phyloP scores from a whole-genome alignment of 2,888 invertebrate species.

The Dorcus hopei region DNA sequence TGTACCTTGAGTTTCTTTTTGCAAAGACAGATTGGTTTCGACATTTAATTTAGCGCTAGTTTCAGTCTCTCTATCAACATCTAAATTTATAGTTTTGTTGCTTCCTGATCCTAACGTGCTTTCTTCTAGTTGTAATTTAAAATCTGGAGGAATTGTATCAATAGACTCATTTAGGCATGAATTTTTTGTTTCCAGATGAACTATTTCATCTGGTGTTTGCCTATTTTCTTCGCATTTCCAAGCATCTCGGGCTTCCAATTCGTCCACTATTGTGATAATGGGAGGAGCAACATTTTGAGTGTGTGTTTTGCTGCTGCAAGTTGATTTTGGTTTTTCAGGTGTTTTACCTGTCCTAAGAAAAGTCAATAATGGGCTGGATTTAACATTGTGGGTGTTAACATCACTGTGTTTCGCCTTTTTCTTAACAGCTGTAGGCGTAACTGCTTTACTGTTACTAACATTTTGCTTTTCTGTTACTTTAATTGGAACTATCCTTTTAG shows the following conservation, averaged over 20 bases:
- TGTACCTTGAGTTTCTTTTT: too few relatives aligned
- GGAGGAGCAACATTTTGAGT: background rate
- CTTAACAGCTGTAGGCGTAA: conserved; percentile 11
- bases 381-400: conserved; percentile 3
- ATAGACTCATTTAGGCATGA: background rate
- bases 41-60: background rate
- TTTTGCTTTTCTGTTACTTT: conserved; percentile 10
- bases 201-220: conserved; percentile 1
- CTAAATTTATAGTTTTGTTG: background rate
- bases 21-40: background rate
- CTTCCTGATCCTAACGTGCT: background rate
- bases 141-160: conserved; percentile 7
- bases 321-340: conserved; percentile 3
- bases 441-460: background rate
- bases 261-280: conserved; percentile 19
- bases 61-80: background rate
- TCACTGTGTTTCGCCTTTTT: conserved; percentile 5
- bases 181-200: background rate
- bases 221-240: conserved; percentile 24
- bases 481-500: conserved; percentile 6
- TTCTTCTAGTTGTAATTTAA: conserved; percentile 16
- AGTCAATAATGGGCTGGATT: conserved; percentile 7
- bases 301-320: background rate
- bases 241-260: conserved; percentile 32
- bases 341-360: conserved; percentile 4